Percentiles rank a stretch among this genome's conserved stretches.
These are phyloP conservation scores for Etheostoma spectabile DNA, from an alignment of 2,113 vertebrate genomes.

Conservation along the genomic window DNA sequence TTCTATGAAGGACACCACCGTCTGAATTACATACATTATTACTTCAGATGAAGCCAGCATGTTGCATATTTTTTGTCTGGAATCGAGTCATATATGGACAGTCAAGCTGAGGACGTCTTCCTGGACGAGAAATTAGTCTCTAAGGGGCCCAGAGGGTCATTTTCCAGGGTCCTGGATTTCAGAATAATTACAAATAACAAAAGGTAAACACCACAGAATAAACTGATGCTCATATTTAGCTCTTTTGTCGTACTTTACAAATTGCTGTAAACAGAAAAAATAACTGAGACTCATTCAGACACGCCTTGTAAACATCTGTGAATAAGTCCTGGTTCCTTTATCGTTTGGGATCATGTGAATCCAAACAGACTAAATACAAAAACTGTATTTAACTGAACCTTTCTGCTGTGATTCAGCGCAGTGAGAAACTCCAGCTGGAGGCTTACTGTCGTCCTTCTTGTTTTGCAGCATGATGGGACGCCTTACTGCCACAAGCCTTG, in stretches of 20 bases:
- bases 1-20: background rate
- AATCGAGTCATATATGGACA: background rate
- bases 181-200: background rate
- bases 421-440: background rate
- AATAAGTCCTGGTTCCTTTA: background rate
- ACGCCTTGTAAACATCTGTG: background rate
- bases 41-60: background rate
- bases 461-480: slow-evolving; percentile 86
- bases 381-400: slow-evolving; percentile 14
- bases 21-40: too few relatives aligned
- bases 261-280: slow-evolving; percentile 3
- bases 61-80: background rate
- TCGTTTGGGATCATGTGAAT: background rate
- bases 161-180: background rate
- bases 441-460: background rate
- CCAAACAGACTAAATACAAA: slow-evolving; percentile 26
- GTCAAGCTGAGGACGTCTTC: background rate
- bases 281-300: slow-evolving; percentile 7
- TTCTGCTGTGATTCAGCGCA: background rate
- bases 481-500: slow-evolving; percentile 90
- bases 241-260: background rate
- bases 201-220: background rate
- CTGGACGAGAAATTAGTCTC: background rate
- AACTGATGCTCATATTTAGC: background rate
- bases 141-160: too few relatives aligned